Evolutionary conservation across 1,140 invertebrate genomes (phyloP).

Genomic region (Temnothorax curvispinosus): DNA sequence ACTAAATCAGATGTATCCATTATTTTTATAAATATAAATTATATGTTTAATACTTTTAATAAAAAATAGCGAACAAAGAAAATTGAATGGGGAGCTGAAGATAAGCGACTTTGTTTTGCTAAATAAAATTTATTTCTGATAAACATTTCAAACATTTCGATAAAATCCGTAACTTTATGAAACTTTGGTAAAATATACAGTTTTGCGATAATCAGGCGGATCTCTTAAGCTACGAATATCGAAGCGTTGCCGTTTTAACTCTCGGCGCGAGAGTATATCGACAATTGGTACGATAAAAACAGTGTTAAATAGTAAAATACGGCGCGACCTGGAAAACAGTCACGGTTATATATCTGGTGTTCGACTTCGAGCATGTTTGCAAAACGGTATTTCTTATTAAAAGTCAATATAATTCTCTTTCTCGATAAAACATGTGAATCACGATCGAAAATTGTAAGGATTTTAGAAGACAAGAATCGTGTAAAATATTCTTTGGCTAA

Average conservation of each 20-base stretch:
- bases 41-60: not conserved
- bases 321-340: conserved; percentile 27
- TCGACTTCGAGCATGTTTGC: not conserved
- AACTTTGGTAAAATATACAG: conserved; percentile 79
- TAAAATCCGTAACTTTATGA: conserved; percentile 75
- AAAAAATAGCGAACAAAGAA: not conserved
- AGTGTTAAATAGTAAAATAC: conserved; percentile 72
- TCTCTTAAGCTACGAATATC: conserved; percentile 59
- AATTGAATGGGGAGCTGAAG: too few species aligned
- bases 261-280: not conserved
- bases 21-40: not conserved
- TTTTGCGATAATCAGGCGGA: conserved; percentile 27
- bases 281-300: conserved; percentile 60
- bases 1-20: not conserved
- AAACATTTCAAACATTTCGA: conserved; percentile 70
- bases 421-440: not conserved
- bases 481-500: conserved; percentile 33
- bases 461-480: not conserved
- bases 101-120: conserved; percentile 1
- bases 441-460: not conserved
- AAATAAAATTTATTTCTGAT: conserved; percentile 73
- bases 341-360: conserved; percentile 12
- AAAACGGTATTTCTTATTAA: not conserved
- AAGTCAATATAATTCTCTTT: not conserved
- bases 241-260: conserved; percentile 56